Percentiles rank a stretch among this genome's conserved stretches.
These are phyloP conservation scores for Mantis religiosa DNA, from an alignment of 2,888 invertebrate genomes.

Conservation along the genomic window DNA sequence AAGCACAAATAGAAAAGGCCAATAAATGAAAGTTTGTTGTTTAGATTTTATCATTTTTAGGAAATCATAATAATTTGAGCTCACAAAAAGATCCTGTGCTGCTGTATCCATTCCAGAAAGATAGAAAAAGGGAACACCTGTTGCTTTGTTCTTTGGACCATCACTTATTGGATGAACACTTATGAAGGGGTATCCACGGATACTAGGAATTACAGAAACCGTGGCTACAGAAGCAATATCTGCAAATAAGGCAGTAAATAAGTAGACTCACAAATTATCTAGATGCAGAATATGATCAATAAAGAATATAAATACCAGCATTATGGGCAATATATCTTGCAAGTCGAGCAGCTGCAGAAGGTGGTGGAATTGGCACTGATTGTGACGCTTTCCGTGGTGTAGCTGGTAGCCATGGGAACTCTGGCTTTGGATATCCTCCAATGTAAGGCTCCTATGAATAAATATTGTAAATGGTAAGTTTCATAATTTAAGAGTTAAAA, in stretches of 20 bases:
- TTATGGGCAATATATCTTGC: slow-evolving; percentile 69
- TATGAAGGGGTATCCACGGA: slow-evolving; percentile 62
- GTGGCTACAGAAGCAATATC: slow-evolving; percentile 72
- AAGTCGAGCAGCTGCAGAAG: slow-evolving; percentile 59
- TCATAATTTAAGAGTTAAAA: no score
- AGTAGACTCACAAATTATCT: not conserved
- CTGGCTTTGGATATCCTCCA: slow-evolving; percentile 2
- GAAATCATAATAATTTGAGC: slow-evolving; percentile 32
- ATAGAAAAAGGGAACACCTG: slow-evolving; percentile 70
- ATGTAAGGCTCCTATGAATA: not conserved
- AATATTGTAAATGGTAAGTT: not conserved
- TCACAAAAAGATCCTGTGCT: slow-evolving; percentile 62
- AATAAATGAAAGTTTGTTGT: no score
- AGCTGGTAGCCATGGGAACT: slow-evolving; percentile 1
- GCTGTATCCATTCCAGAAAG: slow-evolving; percentile 68
- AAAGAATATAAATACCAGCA: slow-evolving; percentile 50
- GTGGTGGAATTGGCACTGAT: slow-evolving; percentile 48
- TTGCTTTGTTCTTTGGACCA: slow-evolving; percentile 61
- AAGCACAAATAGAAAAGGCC: no score
- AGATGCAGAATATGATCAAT: not conserved
- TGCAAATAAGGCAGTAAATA: not conserved
- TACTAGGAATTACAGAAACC: slow-evolving; percentile 57
- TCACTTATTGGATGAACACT: slow-evolving; percentile 68
- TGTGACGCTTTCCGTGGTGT: not conserved
- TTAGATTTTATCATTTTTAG: no score